A percentile compares a stretch with the other conserved stretches of the same genome.
Evolutionary conservation across 2,113 vertebrate species (phyloP).

Genomic region (Osmerus mordax): DNA sequence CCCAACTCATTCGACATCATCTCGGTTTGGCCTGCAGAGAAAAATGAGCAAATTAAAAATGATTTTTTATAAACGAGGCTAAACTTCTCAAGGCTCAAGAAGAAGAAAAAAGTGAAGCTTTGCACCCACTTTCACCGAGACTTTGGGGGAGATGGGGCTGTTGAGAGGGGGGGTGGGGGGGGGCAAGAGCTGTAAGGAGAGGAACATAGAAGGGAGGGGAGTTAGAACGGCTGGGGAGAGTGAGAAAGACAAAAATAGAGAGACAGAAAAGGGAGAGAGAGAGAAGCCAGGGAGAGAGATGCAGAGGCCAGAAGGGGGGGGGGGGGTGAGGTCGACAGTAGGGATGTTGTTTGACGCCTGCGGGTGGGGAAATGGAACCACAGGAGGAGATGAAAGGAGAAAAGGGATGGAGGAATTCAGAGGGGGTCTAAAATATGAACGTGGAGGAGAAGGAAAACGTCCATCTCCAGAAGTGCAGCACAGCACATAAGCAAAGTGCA

Average conservation of each 20-base stretch:
- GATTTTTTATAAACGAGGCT: conserved; percentile 45
- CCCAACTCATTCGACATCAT: not conserved
- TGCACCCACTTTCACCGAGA: conserved; percentile 11
- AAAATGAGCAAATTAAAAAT: conserved; percentile 63
- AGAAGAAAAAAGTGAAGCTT: conserved; percentile 27
- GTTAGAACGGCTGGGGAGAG: not conserved
- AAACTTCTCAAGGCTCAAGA: conserved; percentile 42
- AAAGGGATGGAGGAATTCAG: not conserved
- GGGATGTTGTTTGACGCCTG: not conserved
- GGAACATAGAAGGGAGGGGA: not conserved
- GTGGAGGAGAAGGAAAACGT: conserved; percentile 18
- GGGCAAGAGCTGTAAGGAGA: not conserved
- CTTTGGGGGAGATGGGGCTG: not conserved
- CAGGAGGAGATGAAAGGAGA: not conserved
- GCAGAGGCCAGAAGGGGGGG: not conserved
- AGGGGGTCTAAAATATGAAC: conserved; percentile 48
- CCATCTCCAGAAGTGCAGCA: conserved; percentile 47
- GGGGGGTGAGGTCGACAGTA: not conserved
- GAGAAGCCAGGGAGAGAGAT: conserved; percentile 6
- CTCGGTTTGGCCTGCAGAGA: conserved; percentile 13
- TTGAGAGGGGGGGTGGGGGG: not conserved
- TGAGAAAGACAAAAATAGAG: not conserved
- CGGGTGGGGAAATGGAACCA: not conserved
- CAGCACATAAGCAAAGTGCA: conserved; percentile 54
- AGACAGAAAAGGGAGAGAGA: not conserved